A percentile compares a stretch with the other conserved stretches of the same genome.
Evolutionary conservation across 2,113 vertebrate species (phyloP).

Genomic region (Paramormyrops kingsleyae): DNA sequence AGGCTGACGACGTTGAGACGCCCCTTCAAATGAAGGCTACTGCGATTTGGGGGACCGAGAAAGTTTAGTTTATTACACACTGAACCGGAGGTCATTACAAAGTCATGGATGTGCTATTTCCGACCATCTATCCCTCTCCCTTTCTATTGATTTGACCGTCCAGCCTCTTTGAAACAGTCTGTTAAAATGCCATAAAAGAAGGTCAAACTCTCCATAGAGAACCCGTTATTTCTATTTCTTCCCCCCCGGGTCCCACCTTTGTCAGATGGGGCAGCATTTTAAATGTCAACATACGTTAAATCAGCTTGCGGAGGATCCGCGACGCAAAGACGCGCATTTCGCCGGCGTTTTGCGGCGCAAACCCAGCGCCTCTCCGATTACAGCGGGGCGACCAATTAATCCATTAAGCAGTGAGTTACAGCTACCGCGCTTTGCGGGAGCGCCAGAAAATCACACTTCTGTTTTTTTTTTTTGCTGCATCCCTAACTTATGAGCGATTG

Average conservation of each 20-base stretch:
- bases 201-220: constrained; percentile 17
- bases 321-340: background rate
- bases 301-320: background rate
- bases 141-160: constrained; percentile 14
- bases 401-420: background rate
- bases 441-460: background rate
- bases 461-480: background rate
- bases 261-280: constrained; percentile 13
- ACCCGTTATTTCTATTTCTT: constrained; percentile 3
- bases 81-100: constrained; percentile 15
- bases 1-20: background rate
- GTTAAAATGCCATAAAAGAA: constrained; percentile 24
- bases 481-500: background rate
- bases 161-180: constrained; percentile 12
- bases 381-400: background rate
- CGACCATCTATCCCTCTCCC: constrained; percentile 2
- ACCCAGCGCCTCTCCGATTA: background rate
- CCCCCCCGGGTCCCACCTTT: constrained; percentile 4
- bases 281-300: constrained; percentile 17
- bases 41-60: background rate
- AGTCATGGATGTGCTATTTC: constrained; percentile 14
- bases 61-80: constrained; percentile 8
- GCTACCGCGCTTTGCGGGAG: background rate
- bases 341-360: background rate
- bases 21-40: background rate